A percentile compares a stretch with the other conserved stretches of the same genome.
Evolutionary conservation across 1,140 invertebrate genomes (phyloP).

Genomic region (Linepithema humile): DNA sequence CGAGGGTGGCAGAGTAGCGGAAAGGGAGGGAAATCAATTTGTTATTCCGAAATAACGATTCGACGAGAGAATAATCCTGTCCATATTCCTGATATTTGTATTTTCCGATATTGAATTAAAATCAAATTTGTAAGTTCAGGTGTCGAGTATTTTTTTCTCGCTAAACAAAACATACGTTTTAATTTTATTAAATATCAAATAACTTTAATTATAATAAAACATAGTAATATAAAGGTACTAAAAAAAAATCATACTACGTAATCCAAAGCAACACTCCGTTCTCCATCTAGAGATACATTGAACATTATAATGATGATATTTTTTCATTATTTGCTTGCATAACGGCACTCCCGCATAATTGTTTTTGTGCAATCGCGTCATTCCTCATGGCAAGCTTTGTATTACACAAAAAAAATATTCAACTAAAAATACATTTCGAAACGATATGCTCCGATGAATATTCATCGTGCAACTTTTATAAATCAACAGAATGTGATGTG

Average conservation of each 20-base stretch:
- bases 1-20: not conserved
- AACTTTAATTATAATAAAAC: not conserved
- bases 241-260: not conserved
- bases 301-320: not conserved
- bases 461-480: slow-evolving; percentile 18
- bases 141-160: not conserved
- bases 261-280: not conserved
- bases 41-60: slow-evolving; percentile 38
- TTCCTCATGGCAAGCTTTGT: not conserved
- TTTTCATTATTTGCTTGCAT: not conserved
- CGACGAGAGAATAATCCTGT: slow-evolving; percentile 9
- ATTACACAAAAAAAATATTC: too few species aligned
- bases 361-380: not conserved
- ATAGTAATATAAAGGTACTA: not conserved
- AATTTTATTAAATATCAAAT: not conserved
- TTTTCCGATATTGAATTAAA: not conserved
- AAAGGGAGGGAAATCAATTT: slow-evolving; percentile 38
- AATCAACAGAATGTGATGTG: slow-evolving; percentile 45
- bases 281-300: not conserved
- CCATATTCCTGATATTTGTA: not conserved
- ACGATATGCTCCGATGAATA: slow-evolving; percentile 8
- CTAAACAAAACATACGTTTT: not conserved
- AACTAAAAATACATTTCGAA: not conserved
- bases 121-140: not conserved
- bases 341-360: slow-evolving; percentile 15